Evolutionary conservation across 2,113 vertebrate genomes (phyloP).

Genomic region (Ochotona curzoniae): DNA sequence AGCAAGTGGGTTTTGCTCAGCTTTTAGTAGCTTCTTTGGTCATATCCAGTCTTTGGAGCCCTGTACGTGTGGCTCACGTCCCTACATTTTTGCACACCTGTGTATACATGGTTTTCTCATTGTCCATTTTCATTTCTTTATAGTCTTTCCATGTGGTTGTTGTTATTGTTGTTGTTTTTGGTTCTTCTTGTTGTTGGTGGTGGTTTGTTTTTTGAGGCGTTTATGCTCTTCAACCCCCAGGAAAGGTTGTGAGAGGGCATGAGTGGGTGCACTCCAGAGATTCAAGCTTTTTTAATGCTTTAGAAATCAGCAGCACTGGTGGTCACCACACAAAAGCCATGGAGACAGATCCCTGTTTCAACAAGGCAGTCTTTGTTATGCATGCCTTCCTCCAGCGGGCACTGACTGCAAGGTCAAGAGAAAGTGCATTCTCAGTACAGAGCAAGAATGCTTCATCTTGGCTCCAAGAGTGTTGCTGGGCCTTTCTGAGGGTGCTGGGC

Average conservation of each 20-base stretch:
- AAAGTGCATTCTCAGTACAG: not conserved
- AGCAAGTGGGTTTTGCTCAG: not conserved
- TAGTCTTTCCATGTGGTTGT: not conserved
- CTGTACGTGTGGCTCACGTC: not conserved
- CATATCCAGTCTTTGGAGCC: not conserved
- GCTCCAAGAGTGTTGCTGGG: not conserved
- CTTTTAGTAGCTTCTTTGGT: not conserved
- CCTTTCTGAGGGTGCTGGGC: not conserved
- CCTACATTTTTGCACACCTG: not conserved
- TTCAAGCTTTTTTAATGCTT: not conserved
- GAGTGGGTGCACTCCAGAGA: not conserved
- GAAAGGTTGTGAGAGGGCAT: not conserved
- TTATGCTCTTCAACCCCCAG: not conserved
- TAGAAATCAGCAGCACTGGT: not conserved
- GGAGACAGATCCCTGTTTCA: not conserved
- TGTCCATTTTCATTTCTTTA: not conserved
- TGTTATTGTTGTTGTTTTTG: too few relatives aligned
- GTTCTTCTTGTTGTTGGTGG: too few relatives aligned
- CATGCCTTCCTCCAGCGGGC: not conserved
- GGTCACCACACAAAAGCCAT: not conserved
- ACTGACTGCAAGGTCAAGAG: not conserved
- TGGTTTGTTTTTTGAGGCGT: conserved; percentile 13
- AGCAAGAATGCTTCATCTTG: not conserved
- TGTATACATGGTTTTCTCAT: not conserved
- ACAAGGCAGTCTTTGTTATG: not conserved